Base-by-base conservation (phyloP, 2,797 vertebrate genomes). In the Rousettus madagascariensis region DNA sequence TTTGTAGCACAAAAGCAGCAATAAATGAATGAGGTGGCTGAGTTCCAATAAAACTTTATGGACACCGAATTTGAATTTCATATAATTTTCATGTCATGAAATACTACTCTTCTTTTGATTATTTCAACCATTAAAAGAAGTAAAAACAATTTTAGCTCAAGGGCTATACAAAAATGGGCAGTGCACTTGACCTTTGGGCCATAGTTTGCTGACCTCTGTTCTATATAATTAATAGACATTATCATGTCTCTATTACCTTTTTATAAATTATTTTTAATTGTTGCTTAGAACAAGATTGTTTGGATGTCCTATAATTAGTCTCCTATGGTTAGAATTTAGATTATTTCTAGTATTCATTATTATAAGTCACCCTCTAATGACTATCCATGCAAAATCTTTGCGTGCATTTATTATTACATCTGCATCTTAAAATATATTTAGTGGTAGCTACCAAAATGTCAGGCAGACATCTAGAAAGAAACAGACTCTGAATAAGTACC, bases 251-350 rank as follows among this genome's bases (percentile, higher is more conserved):
- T 22, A 90, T 41, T 36, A 94, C 74, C 68, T 86, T 78, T 46
- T 71, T 80, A 69, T 51, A 77, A 63, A n/a, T 87, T 80, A 53
- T 53, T 61, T 85, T 78, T 49, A 94, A 74, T 63, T 46, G 49
- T 43, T 82, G 6, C 36, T 65, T 78, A 82, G 75, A 87, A 71
- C 8, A 92, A 84, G 63, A 92, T 46, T 91, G 77, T 66, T 66
- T 89, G 79, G 15, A 51, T 91, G n/a, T 68, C 89, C 36, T 92
- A 49, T 79, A 83, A 83, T 86, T 75, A 49, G 28, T 91, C 36
- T 51, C 46, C 55, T 33, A 11, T n/a, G 4, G 51, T 66, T 88
- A 61, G 82, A 91, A 91, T 78, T 66, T 49, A 55, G 55, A 55
- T 43, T 95, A 78, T 61, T 92, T 86, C 46, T 41, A 55, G 41